Conservation (phyloP, 2,888 invertebrate species). For the Mayetiola destructor region DNA sequence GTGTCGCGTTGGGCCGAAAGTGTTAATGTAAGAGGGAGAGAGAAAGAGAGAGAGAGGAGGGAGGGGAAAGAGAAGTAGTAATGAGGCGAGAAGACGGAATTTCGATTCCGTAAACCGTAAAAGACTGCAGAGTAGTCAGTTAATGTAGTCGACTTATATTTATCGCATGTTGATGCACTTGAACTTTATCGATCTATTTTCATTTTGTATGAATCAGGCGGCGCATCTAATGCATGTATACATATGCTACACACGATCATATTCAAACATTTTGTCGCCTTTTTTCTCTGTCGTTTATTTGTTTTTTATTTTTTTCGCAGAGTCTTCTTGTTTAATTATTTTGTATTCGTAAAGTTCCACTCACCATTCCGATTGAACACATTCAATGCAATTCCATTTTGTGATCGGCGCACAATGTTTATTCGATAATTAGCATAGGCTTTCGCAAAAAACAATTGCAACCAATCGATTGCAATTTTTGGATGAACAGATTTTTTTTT, state of each 20-base stretch:
- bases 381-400: background rate
- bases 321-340: no score
- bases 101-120: no score
- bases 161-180: conserved; percentile 5
- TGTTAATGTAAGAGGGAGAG: background rate
- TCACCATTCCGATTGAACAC: no score
- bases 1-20: background rate
- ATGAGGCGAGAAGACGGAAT: no score
- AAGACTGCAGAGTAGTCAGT: no score
- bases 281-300: background rate
- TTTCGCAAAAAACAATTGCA: no score
- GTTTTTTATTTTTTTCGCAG: no score
- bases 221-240: background rate
- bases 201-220: background rate
- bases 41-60: background rate
- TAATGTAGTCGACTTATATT: background rate
- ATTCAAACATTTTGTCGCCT: background rate
- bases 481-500: no score
- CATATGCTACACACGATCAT: background rate
- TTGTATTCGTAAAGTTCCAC: background rate
- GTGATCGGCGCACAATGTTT: background rate
- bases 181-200: conserved; percentile 13
- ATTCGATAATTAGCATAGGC: no score
- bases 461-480: no score
- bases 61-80: no score